These are phyloP conservation scores for Papilio polyxenes DNA, from an alignment of 1,140 invertebrate genomes.

Conservation along the genomic window DNA sequence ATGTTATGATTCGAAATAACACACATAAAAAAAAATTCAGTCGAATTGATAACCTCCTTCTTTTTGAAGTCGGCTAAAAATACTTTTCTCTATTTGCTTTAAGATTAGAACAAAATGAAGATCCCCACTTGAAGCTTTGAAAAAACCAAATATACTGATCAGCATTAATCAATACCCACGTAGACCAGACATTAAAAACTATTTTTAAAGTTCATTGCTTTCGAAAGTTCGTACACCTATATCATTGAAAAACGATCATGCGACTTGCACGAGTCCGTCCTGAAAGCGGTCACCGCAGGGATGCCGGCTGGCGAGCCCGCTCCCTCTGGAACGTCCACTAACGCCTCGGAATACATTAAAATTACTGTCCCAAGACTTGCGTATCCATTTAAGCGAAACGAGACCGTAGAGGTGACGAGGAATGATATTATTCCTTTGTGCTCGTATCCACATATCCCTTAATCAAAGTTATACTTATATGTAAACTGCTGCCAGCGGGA, in stretches of 20 bases:
- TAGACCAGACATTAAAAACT: background rate
- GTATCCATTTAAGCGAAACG: conserved; percentile 67
- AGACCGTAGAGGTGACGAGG: conserved; percentile 65
- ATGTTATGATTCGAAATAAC: background rate
- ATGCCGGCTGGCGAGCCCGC: conserved; percentile 47
- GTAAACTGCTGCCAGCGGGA: conserved; percentile 59
- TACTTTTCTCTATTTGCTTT: no score
- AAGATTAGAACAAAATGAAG: no score
- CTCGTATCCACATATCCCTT: conserved; percentile 63
- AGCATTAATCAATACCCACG: background rate
- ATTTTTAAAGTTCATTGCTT: conserved; percentile 1
- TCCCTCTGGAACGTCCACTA: conserved; percentile 61
- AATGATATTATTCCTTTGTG: conserved; percentile 75
- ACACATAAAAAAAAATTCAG: no score
- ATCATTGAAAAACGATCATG: conserved; percentile 40
- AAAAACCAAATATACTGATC: background rate
- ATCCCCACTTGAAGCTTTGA: no score
- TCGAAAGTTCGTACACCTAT: conserved; percentile 23
- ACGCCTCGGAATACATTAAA: conserved; percentile 75
- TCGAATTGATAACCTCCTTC: no score
- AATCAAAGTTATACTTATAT: conserved; percentile 73
- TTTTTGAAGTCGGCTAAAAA: no score
- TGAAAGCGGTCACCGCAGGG: conserved; percentile 45
- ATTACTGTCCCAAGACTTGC: conserved; percentile 71
- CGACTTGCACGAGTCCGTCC: conserved; percentile 11